Evolutionary conservation across 2,797 vertebrate species (phyloP).

Genomic region (Galagoides demidoff): DNA sequence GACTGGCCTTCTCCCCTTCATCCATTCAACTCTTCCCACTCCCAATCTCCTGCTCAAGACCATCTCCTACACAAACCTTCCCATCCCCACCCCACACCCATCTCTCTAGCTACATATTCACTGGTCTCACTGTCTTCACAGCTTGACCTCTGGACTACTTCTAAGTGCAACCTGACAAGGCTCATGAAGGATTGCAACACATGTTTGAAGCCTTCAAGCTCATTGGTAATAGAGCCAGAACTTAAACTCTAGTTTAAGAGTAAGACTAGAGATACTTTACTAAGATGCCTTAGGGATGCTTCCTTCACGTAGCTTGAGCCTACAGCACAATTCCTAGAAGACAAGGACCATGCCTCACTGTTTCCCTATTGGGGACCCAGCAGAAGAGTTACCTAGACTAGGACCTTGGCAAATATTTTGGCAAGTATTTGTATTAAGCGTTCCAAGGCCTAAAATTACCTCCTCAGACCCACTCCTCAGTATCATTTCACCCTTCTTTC

Average conservation of each 20-base stretch:
- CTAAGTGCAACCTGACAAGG: not conserved
- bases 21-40: not conserved
- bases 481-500: not conserved
- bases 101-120: not conserved
- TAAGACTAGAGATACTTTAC: too few relatives aligned
- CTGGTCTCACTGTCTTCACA: not conserved
- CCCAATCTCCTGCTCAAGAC: not conserved
- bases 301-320: not conserved
- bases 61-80: not conserved
- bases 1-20: not conserved
- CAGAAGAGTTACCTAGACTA: not conserved
- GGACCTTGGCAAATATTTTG: not conserved
- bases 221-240: not conserved
- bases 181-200: not conserved
- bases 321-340: not conserved
- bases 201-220: not conserved
- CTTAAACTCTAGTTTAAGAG: not conserved
- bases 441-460: not conserved
- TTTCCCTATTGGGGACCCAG: not conserved
- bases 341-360: not conserved
- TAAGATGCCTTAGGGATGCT: not conserved
- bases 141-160: not conserved
- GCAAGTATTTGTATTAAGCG: not conserved
- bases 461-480: not conserved
- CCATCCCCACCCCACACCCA: too few relatives aligned